phyloP scores from a whole-genome alignment of 1,140 invertebrate species.

The Tetranychus cinnabarinus region DNA sequence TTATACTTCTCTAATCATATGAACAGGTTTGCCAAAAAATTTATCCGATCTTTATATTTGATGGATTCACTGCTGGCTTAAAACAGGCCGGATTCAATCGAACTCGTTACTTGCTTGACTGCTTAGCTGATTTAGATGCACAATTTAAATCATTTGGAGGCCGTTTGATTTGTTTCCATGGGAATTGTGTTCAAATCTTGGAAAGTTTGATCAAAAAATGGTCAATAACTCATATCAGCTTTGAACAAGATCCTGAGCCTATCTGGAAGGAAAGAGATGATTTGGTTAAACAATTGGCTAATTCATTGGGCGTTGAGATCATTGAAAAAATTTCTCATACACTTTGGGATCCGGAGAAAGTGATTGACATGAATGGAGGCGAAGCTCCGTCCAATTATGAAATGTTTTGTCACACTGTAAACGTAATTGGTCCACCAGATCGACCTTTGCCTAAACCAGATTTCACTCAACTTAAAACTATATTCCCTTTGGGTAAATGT shows the following conservation, averaged over 20 bases:
- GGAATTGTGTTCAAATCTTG: constrained; percentile 21
- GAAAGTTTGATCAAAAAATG: constrained; percentile 30
- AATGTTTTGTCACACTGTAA: constrained; percentile 55
- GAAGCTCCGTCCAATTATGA: constrained; percentile 52
- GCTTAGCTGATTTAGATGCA: constrained; percentile 58
- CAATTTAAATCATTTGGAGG: constrained; percentile 59
- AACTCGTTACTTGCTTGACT: constrained; percentile 70
- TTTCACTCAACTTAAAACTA: neutral
- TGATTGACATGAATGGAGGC: neutral
- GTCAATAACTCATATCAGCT: constrained; percentile 58
- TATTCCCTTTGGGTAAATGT: neutral
- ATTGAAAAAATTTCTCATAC: constrained; percentile 55
- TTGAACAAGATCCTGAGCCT: constrained; percentile 72
- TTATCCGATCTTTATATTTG: constrained; percentile 61
- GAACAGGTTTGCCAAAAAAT: constrained; percentile 29
- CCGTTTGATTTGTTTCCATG: constrained; percentile 60
- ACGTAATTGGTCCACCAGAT: constrained; percentile 43
- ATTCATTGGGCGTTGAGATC: constrained; percentile 51
- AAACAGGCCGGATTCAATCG: constrained; percentile 73
- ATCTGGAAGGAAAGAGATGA: constrained; percentile 58
- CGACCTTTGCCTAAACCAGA: constrained; percentile 20
- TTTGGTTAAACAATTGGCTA: constrained; percentile 52
- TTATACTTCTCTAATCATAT: neutral
- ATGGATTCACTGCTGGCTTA: constrained; percentile 70
- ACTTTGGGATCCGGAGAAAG: constrained; percentile 44